These are phyloP conservation scores for Ophthalmolycus amberensis DNA, from an alignment of 2,113 vertebrate species.

Conservation along the genomic window DNA sequence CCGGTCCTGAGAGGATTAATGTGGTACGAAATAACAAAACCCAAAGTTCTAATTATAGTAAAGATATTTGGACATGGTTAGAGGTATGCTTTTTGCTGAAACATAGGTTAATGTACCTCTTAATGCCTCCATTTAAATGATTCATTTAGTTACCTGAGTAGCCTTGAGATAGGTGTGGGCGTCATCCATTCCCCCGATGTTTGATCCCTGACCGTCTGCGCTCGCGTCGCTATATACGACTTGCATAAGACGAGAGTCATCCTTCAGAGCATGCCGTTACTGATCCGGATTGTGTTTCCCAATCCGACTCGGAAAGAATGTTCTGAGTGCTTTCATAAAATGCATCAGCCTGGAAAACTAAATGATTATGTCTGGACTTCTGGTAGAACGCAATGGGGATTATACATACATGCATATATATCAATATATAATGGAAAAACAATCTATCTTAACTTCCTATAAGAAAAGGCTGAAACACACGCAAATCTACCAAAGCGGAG, in stretches of 20 bases:
- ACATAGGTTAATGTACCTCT: too few species aligned
- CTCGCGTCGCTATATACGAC: constrained; percentile 28
- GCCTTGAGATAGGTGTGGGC: constrained; percentile 46
- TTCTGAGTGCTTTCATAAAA: constrained; percentile 27
- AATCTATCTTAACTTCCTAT: constrained; percentile 31
- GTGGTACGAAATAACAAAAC: too few species aligned
- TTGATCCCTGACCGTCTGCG: constrained; percentile 43
- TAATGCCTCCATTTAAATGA: too few species aligned
- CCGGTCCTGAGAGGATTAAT: too few species aligned
- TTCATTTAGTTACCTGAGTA: background rate
- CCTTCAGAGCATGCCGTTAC: constrained; percentile 6
- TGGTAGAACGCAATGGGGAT: constrained; percentile 1
- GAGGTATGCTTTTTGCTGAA: too few species aligned
- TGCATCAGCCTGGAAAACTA: background rate
- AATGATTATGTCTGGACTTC: constrained; percentile 21
- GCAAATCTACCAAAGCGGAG: constrained; percentile 14
- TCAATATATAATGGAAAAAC: constrained; percentile 3
- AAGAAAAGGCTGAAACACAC: constrained; percentile 29
- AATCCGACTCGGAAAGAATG: background rate
- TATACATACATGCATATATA: constrained; percentile 23
- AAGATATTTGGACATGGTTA: too few species aligned
- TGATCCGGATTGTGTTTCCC: constrained; percentile 35
- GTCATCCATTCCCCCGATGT: constrained; percentile 35
- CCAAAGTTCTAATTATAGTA: too few species aligned
- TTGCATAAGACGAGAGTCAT: constrained; percentile 49